phyloP scores from a whole-genome alignment of 2,888 invertebrate species.

The Drosophila neonasuta region DNA sequence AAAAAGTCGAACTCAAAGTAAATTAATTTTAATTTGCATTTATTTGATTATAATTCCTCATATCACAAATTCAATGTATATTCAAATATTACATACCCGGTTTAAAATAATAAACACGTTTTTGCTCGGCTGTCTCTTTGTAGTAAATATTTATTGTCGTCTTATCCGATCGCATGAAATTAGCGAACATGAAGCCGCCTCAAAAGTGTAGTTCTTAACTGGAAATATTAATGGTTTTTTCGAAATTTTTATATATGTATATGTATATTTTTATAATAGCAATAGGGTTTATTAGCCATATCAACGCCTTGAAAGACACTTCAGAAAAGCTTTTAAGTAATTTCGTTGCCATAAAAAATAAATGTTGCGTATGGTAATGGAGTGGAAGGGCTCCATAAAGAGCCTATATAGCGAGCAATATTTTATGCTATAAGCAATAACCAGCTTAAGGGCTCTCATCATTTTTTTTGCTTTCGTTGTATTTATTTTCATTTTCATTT shows the following conservation, averaged over 20 bases:
- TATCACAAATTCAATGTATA: not conserved
- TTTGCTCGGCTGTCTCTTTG: constrained; percentile 1
- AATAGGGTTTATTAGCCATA: constrained; percentile 39
- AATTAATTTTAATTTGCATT: constrained; percentile 6
- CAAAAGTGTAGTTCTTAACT: not conserved
- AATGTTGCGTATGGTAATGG: constrained; percentile 42
- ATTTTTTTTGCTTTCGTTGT: constrained; percentile 5
- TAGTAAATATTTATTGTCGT: constrained; percentile 12
- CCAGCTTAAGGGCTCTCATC: constrained; percentile 19
- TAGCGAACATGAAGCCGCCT: not conserved
- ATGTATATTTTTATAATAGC: constrained; percentile 26
- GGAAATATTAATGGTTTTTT: constrained; percentile 4
- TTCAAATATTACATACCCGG: not conserved
- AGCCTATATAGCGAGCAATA: constrained; percentile 26
- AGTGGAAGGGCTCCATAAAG: constrained; percentile 20
- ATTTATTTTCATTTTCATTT: constrained; percentile 4
- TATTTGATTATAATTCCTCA: constrained; percentile 8
- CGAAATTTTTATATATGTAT: not conserved
- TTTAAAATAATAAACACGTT: constrained; percentile 21
- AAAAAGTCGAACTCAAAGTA: not conserved
- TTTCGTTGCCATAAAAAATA: constrained; percentile 46
- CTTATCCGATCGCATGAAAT: constrained; percentile 30
- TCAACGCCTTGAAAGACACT: constrained; percentile 47
- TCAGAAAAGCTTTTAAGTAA: constrained; percentile 49
- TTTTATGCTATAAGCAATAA: constrained; percentile 23